A percentile compares a stretch with the other conserved stretches of the same genome.
These are phyloP conservation scores for Isurus oxyrinchus DNA, from an alignment of 2,113 vertebrate species.

Conservation along the genomic window DNA sequence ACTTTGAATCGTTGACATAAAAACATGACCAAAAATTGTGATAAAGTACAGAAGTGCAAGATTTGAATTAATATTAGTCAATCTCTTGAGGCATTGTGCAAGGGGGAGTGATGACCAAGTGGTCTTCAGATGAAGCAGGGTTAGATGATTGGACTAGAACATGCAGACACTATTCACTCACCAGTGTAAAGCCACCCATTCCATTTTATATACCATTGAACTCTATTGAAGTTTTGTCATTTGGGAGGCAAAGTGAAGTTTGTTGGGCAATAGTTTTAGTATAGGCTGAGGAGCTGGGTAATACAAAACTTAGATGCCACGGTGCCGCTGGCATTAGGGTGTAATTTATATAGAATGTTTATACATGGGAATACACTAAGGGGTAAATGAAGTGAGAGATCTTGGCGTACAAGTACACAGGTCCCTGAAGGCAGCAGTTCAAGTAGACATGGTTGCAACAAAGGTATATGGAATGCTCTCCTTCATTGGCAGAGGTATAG, in stretches of 20 bases:
- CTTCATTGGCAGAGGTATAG: too few species aligned
- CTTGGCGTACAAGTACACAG: too few species aligned
- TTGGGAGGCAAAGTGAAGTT: background rate
- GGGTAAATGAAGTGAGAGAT: too few species aligned
- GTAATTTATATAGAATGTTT: too few species aligned
- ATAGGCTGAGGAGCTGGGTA: too few species aligned
- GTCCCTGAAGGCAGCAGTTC: too few species aligned
- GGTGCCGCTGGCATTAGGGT: too few species aligned
- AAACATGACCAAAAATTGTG: background rate
- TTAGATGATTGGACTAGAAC: background rate
- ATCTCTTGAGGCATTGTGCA: background rate
- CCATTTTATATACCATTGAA: background rate
- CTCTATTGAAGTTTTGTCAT: background rate
- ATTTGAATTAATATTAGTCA: background rate
- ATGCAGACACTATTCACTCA: background rate
- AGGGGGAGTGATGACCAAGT: background rate
- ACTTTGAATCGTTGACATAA: background rate
- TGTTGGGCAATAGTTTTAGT: too few species aligned
- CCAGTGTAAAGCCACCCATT: background rate
- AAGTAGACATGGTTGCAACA: too few species aligned
- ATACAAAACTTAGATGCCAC: too few species aligned
- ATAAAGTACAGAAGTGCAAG: background rate
- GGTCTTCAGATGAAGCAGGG: background rate
- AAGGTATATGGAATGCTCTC: too few species aligned
- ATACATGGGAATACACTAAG: too few species aligned